A percentile compares a stretch with the other conserved stretches of the same genome.
These are phyloP conservation scores for Latrodectus geometricus DNA, from an alignment of 1,140 invertebrate species.

Conservation along the genomic window DNA sequence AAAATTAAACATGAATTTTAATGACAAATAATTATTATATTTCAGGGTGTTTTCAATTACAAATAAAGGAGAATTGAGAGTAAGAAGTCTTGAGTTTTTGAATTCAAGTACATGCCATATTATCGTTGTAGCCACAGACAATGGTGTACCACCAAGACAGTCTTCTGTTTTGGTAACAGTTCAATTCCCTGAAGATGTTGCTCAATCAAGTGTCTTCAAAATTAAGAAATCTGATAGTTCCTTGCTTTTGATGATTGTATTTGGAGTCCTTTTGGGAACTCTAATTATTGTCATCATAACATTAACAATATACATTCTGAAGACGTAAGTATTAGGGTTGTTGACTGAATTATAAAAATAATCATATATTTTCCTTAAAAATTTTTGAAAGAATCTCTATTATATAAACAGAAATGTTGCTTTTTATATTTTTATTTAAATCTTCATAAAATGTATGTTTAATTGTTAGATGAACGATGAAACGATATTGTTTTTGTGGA, in stretches of 20 bases:
- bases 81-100: constrained; percentile 69
- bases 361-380: no score
- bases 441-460: no score
- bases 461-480: no score
- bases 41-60: constrained; percentile 72
- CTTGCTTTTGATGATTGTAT: constrained; percentile 76
- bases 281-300: constrained; percentile 80
- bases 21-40: constrained; percentile 2
- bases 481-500: no score
- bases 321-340: constrained; percentile 68
- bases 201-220: constrained; percentile 47
- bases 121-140: constrained; percentile 83
- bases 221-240: constrained; percentile 64
- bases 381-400: no score
- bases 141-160: constrained; percentile 79
- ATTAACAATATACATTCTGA: constrained; percentile 81
- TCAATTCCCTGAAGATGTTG: constrained; percentile 72
- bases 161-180: constrained; percentile 81
- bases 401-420: no score
- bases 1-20: no score
- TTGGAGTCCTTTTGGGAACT: constrained; percentile 79
- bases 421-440: no score
- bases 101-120: constrained; percentile 77
- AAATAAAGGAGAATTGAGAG: constrained; percentile 71
- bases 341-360: not conserved